Evolutionary conservation across 2,797 vertebrate genomes (phyloP).

Genomic region (Podarcis siculus): DNA sequence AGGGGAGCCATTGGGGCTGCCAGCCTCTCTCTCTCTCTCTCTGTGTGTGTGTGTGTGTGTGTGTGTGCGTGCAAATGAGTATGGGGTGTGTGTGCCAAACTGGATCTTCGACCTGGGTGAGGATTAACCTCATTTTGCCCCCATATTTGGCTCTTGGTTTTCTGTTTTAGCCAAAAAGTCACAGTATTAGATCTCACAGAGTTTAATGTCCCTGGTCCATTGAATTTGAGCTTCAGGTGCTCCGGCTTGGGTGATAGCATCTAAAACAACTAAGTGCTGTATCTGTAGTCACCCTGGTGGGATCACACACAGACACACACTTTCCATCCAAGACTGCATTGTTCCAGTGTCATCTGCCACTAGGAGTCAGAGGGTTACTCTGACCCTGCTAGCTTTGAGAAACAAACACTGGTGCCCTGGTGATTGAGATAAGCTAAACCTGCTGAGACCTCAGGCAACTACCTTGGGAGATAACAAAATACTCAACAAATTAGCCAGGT

Average conservation of each 20-base stretch:
- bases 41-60: too few species aligned
- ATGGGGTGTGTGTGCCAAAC: too few species aligned
- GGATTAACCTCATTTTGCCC: too few species aligned
- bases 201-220: background rate
- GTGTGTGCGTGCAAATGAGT: too few species aligned
- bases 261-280: background rate
- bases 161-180: background rate
- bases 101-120: too few species aligned
- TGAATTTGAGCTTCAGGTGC: background rate
- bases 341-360: background rate
- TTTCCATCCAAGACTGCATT: background rate
- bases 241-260: background rate
- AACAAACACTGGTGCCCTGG: slow-evolving; percentile 50
- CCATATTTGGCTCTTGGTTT: background rate
- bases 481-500: slow-evolving; percentile 51
- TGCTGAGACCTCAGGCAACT: slow-evolving; percentile 49
- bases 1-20: too few species aligned
- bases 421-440: slow-evolving; percentile 44
- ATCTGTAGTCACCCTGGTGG: background rate
- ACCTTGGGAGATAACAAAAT: slow-evolving; percentile 42
- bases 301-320: background rate
- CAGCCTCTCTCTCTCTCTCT: too few species aligned
- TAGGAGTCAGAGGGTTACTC: background rate
- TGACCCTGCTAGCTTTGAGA: background rate
- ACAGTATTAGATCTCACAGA: background rate